Conservation (phyloP, 1,140 invertebrate genomes). For the Homarus americanus region DNA sequence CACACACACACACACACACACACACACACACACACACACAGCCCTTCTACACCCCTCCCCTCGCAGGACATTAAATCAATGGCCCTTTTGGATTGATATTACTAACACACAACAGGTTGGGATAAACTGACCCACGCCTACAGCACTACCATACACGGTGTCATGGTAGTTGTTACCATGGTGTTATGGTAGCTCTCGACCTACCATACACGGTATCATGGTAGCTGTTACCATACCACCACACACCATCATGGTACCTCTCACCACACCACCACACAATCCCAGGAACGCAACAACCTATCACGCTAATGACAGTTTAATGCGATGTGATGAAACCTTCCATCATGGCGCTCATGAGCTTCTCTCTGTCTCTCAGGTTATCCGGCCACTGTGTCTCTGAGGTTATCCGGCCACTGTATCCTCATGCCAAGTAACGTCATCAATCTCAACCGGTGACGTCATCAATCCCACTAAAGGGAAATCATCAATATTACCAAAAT, state of each 20-base stretch:
- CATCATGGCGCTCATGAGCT: not conserved
- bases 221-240: not conserved
- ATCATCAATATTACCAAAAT: no score
- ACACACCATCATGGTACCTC: not conserved
- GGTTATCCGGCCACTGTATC: no score
- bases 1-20: no score
- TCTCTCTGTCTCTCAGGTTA: no score
- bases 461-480: no score
- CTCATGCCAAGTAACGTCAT: no score
- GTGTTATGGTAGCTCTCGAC: no score
- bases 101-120: not conserved
- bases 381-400: no score
- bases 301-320: not conserved
- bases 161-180: no score
- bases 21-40: no score
- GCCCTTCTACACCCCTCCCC: not conserved
- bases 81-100: not conserved
- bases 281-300: not conserved
- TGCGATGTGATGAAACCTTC: not conserved
- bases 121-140: not conserved
- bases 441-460: no score
- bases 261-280: not conserved
- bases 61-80: not conserved
- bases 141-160: not conserved
- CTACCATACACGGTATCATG: not conserved